These are phyloP conservation scores for Tachysurus vachellii DNA, from an alignment of 2,113 vertebrate species.

Conservation along the genomic window DNA sequence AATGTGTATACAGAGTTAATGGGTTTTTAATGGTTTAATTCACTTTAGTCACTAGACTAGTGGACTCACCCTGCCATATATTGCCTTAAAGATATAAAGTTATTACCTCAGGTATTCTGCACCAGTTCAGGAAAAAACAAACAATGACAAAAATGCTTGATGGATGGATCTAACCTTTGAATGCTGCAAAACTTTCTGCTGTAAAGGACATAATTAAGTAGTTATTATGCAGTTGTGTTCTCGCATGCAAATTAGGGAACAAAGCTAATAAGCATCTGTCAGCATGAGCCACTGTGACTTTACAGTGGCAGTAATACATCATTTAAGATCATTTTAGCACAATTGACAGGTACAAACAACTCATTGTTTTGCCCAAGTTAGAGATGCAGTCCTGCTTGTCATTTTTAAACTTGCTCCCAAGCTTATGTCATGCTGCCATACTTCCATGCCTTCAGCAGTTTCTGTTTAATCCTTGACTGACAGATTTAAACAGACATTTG, in stretches of 20 bases:
- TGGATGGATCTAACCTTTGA: slow-evolving; percentile 23
- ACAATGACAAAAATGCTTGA: slow-evolving; percentile 18
- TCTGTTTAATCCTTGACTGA: background rate
- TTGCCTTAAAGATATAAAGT: slow-evolving; percentile 32
- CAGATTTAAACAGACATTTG: slow-evolving; percentile 33
- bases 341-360: background rate
- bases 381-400: background rate
- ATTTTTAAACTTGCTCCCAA: background rate
- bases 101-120: background rate
- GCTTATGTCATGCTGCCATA: background rate
- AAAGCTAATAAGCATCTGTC: background rate
- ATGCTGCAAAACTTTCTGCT: slow-evolving; percentile 5
- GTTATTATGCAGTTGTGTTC: background rate
- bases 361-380: background rate
- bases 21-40: slow-evolving; percentile 14
- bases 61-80: background rate
- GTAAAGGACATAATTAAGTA: background rate
- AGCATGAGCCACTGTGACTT: background rate
- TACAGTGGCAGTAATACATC: background rate
- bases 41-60: slow-evolving; percentile 8
- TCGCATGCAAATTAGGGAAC: background rate
- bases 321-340: background rate
- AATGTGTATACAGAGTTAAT: slow-evolving; percentile 7
- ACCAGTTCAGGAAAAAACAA: slow-evolving; percentile 18
- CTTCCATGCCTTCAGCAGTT: slow-evolving; percentile 9